These are phyloP conservation scores for Chrysolina americana DNA, from an alignment of 2,888 invertebrate genomes.

Conservation along the genomic window DNA sequence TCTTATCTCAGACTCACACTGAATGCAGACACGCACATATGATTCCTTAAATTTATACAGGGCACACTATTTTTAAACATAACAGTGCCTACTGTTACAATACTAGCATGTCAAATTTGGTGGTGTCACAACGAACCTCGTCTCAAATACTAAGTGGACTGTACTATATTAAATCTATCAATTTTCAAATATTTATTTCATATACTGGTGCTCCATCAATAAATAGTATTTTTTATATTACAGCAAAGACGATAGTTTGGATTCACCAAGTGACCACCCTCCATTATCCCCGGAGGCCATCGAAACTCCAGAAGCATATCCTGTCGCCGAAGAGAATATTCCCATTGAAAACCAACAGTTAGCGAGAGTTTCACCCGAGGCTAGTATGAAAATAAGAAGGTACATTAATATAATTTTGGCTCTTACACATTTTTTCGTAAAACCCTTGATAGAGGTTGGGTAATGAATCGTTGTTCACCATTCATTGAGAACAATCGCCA, in stretches of 20 bases:
- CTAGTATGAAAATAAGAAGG: conserved; percentile 67
- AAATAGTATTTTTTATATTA: conserved; percentile 6
- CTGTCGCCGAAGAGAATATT: conserved; percentile 48
- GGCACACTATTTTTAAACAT: too few relatives aligned
- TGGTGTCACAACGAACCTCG: too few relatives aligned
- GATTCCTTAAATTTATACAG: too few relatives aligned
- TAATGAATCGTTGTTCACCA: conserved; percentile 15
- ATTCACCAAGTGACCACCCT: conserved; percentile 68
- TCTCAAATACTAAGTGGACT: too few relatives aligned
- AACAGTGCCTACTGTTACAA: too few relatives aligned
- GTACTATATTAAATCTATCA: too few relatives aligned
- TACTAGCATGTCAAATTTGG: too few relatives aligned
- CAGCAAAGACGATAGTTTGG: conserved; percentile 68
- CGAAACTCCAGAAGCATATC: conserved; percentile 62
- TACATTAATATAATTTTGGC: conserved; percentile 63
- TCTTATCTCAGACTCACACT: too few relatives aligned
- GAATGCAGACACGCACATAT: too few relatives aligned
- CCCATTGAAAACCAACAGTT: conserved; percentile 58
- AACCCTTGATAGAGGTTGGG: conserved; percentile 59
- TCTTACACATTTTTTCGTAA: conserved; percentile 61
- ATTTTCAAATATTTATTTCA: too few relatives aligned
- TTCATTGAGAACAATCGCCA: not conserved
- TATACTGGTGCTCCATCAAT: too few relatives aligned
- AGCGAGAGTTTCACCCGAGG: conserved; percentile 58
- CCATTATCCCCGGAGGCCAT: conserved; percentile 64